Conservation (phyloP, 64 coral and sea anemone species). For the Cladopsammia gracilis region DNA sequence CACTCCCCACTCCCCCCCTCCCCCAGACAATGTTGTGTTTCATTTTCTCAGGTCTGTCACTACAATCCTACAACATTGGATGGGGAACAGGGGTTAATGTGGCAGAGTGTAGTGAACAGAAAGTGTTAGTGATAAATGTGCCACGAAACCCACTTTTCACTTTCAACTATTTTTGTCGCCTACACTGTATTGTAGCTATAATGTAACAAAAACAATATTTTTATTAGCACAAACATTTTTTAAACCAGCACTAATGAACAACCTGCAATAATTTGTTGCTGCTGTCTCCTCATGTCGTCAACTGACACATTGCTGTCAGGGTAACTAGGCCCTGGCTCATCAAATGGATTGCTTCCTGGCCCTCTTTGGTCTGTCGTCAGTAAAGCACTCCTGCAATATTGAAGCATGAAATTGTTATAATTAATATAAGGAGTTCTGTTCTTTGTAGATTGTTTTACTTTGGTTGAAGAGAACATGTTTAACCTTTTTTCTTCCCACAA, state of each 20-base stretch:
- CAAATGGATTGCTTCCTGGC: constrained; percentile 74
- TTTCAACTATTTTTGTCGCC: too few species aligned
- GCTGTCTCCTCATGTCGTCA: constrained; percentile 86
- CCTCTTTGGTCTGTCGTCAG: constrained; percentile 51
- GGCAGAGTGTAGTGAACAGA: too few species aligned
- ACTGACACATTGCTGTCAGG: constrained; percentile 75
- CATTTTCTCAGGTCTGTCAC: too few species aligned
- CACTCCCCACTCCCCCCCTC: too few species aligned
- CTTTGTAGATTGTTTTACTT: neutral
- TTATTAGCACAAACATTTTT: too few species aligned
- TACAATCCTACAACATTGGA: too few species aligned
- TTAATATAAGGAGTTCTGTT: too few species aligned
- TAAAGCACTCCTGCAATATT: constrained; percentile 48
- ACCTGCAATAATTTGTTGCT: constrained; percentile 98
- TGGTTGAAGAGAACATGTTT: neutral
- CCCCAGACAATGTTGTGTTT: too few species aligned
- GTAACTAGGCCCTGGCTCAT: constrained; percentile 33
- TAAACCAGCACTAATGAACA: neutral
- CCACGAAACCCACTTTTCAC: too few species aligned
- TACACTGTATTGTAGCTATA: neutral
- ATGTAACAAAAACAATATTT: neutral
- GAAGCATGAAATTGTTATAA: neutral
- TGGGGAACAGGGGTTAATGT: too few species aligned
- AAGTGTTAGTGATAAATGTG: too few species aligned
- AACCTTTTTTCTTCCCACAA: too few species aligned